Evolutionary conservation across 2,113 vertebrate genomes (phyloP), one percentile per base, ranked within the genome.

Genomic region (Polypterus bichir): DNA sequence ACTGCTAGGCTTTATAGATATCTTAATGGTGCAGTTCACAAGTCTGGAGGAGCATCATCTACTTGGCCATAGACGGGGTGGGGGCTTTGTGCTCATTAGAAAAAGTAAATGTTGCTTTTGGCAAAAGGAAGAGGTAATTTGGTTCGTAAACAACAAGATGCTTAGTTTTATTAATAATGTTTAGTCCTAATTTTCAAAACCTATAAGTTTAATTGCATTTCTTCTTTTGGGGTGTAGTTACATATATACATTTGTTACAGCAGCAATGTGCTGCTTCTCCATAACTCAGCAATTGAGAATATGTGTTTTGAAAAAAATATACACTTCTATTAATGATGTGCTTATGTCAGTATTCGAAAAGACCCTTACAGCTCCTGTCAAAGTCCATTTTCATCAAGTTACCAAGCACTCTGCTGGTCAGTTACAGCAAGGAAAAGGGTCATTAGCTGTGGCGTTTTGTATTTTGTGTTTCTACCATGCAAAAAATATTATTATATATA

Each of bases 281-380:
- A 27, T 27, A 27, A 27, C 27, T 27, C 27, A 27, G 27, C 27
- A 27, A 27, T 27, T 27, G 27, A 27, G 2, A 27, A 27, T 27
- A 27, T 27, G 27, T 27, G 27, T 27, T 27, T 27, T 27, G 27
- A 27, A 27, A 27, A 27, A 27, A 27, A 1, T 27, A 27, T 27
- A 27, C 27, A 27, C 27, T 27, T 27, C 27, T 27, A 27, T 27
- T 27, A 27, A 27, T 27, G 1, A 27, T 27, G 27, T 27, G 27
- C 27, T 27, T 27, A 7, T 52, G 10, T 3, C 51, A 52, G 3
- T 52, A 3, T 52, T 8, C 51, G 27, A 27, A 52, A 10, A 52
- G 51, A 52, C 51, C 51, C 51, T 52, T 52, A 52, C 51, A 52
- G 51, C 51, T 52, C 51, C 51, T 52, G 51, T 52, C 51, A 52